Percentiles rank a stretch among this genome's conserved stretches.
phyloP scores from a whole-genome alignment of 2,797 vertebrate genomes.

The Melanotaenia pygmaea region DNA sequence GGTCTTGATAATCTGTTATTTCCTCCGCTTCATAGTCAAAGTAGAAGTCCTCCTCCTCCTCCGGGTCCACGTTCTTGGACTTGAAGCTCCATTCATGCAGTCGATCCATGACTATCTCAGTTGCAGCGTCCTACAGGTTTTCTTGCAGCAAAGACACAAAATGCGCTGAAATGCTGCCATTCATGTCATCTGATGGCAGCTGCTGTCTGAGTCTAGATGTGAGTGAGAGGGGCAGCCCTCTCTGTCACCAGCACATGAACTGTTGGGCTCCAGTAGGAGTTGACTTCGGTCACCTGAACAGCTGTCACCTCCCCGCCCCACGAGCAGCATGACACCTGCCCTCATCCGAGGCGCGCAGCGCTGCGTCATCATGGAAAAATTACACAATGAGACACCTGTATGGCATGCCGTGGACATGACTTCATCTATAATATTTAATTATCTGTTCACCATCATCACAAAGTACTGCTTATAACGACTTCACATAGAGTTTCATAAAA shows the following conservation, averaged over 20 bases:
- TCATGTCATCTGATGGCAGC: conserved; percentile 5
- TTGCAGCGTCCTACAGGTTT: neutral
- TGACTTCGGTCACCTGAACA: conserved; percentile 66
- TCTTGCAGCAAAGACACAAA: neutral
- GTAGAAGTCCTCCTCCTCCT: conserved; percentile 81
- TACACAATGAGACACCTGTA: neutral
- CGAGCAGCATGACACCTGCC: conserved; percentile 42
- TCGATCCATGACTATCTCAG: conserved; percentile 67
- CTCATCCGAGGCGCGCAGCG: neutral
- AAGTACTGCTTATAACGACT: too few relatives aligned
- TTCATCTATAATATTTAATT: neutral
- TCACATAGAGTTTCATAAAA: too few relatives aligned
- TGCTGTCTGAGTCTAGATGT: neutral
- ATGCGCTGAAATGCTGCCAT: neutral
- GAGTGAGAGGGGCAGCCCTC: conserved; percentile 36
- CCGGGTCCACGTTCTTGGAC: conserved; percentile 68
- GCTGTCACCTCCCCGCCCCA: conserved; percentile 32
- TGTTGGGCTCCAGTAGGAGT: conserved; percentile 34
- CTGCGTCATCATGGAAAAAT: neutral
- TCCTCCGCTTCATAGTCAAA: conserved; percentile 77
- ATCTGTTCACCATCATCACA: neutral
- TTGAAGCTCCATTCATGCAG: conserved; percentile 71
- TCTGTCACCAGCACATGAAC: conserved; percentile 64
- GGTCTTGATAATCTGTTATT: conserved; percentile 76
- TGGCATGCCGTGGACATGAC: neutral